Conservation (phyloP, 2,888 invertebrate species). For the Slavum lentiscoides region DNA sequence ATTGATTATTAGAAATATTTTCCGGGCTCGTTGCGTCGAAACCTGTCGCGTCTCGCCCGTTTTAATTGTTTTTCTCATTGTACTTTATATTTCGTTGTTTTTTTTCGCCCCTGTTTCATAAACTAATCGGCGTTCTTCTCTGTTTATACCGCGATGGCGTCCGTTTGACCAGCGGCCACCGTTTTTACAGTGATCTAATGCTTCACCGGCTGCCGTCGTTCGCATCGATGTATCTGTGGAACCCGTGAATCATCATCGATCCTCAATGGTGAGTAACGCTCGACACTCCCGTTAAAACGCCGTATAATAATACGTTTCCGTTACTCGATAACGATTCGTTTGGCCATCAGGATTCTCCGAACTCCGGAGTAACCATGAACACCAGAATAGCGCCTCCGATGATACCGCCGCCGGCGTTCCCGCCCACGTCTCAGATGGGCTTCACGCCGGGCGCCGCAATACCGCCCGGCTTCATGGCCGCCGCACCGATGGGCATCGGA, state of each 20-base stretch:
- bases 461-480: constrained; percentile 48
- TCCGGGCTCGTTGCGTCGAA: too few relatives aligned
- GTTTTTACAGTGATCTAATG: too few relatives aligned
- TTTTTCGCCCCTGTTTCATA: too few relatives aligned
- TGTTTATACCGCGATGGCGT: too few relatives aligned
- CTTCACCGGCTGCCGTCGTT: too few relatives aligned
- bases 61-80: too few relatives aligned
- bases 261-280: constrained; percentile 7
- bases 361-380: constrained; percentile 6
- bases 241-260: background rate
- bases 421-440: constrained; percentile 35
- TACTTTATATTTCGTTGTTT: too few relatives aligned
- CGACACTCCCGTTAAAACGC: background rate
- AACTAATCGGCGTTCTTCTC: too few relatives aligned
- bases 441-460: constrained; percentile 38
- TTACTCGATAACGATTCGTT: background rate
- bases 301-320: background rate
- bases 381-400: constrained; percentile 41
- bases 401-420: constrained; percentile 40
- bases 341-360: constrained; percentile 37
- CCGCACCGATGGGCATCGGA: constrained; percentile 48
- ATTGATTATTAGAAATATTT: too few relatives aligned
- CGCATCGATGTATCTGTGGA: background rate
- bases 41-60: too few relatives aligned
- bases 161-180: too few relatives aligned